Evolutionary conservation across 2,113 vertebrate species (phyloP).

Genomic region (Elgaria multicarinata): DNA sequence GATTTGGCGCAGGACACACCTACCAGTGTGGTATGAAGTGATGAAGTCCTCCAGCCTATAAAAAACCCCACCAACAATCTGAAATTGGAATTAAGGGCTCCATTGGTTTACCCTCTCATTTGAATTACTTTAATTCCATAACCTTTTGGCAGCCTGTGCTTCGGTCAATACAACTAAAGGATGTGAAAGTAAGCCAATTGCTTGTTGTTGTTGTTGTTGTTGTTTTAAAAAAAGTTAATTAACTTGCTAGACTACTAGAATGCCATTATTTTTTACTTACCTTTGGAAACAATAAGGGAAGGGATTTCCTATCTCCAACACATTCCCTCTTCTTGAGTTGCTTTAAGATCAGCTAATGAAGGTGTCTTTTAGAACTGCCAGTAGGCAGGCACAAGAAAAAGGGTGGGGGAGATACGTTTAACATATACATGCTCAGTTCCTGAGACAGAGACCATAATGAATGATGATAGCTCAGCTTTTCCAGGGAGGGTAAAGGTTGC

Average conservation of each 20-base stretch:
- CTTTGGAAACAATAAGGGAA: conserved; percentile 23
- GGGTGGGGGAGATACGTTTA: neutral
- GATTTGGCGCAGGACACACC: neutral
- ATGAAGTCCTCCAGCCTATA: conserved; percentile 4
- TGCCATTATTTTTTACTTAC: conserved; percentile 21
- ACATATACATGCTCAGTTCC: neutral
- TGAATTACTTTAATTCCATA: conserved; percentile 35
- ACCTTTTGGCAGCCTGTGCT: conserved; percentile 24
- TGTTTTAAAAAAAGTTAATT: neutral
- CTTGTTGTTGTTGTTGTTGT: too few relatives aligned
- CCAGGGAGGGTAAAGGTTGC: conserved; percentile 13
- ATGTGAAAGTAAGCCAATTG: conserved; percentile 44
- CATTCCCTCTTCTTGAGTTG: neutral
- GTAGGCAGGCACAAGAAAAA: conserved; percentile 36
- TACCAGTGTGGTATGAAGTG: neutral
- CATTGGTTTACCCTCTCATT: conserved; percentile 8
- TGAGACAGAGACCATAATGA: conserved; percentile 36
- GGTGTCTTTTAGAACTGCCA: neutral
- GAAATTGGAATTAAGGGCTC: conserved; percentile 14
- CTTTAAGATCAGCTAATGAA: conserved; percentile 39
- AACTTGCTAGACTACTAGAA: conserved; percentile 22
- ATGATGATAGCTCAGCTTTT: conserved; percentile 11
- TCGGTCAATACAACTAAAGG: conserved; percentile 41
- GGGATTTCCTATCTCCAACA: neutral
- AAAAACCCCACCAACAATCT: conserved; percentile 19